Evolutionary conservation across 2,888 invertebrate genomes (phyloP), one percentile per base, ranked within the genome.

Genomic region (Lottia scabra): DNA sequence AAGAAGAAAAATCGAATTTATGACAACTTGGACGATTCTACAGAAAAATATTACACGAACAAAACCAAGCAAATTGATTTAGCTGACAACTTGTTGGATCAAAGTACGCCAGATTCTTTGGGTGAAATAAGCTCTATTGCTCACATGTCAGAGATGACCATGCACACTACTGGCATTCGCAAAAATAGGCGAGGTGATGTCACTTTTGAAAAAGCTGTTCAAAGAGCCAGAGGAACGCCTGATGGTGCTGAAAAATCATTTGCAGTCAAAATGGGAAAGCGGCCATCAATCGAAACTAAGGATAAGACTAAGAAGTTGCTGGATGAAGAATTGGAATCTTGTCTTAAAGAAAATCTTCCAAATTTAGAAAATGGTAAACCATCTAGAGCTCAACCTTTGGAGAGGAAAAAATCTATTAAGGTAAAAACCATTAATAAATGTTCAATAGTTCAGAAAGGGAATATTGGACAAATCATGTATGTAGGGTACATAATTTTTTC

Each of bases 241-340:
- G 87, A 87, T 79, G 87, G 87, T 3, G 85, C 86, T 10, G 86
- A 87, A 62, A 80, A 75, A 68, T 84, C 82, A 12, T 82, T 83
- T 38, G 77, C 75, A 79, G 81, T 68, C 78, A 80, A 71, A 65
- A 67, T 13, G 75, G 73, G 46, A 30, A 43, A 56, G 13, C 30
- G 19, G 76, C 72, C 64, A 77, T 74, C 68, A 3, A 46, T 26
- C 16, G 45, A 64, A 65, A 38, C n/a, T 46, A 71, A 73, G 30
- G 38, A 70, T 19, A 65, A 75, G 23, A 63, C 70, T 13, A 69
- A 75, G 62, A 71, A 73, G 5, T 67, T 69, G 10, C 45, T 77
- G 15, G 63, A 62, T 69, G 73, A 77, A 44, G 62, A 63, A 30
- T 63, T 67, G 16, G 56, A 67, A 38, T 65, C 66, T 12, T 66